Percentiles rank a stretch among this genome's conserved stretches.
Conservation (phyloP, 2,113 vertebrate genomes). For the Taurulus bubalis region DNA sequence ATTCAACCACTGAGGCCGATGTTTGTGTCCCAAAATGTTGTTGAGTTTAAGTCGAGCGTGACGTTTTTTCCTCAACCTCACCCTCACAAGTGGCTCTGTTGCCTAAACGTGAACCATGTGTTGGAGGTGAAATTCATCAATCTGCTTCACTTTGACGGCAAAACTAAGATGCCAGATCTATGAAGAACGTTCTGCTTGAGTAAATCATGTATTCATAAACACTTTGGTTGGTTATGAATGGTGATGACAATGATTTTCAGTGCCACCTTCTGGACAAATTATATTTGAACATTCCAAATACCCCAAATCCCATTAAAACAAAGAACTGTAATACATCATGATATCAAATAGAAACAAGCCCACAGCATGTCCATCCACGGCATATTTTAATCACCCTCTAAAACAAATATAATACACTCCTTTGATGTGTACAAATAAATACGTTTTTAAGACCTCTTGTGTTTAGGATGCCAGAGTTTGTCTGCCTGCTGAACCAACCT, state of each 20-base stretch:
- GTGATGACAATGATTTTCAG: neutral
- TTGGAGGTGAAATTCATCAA: neutral
- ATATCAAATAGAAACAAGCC: neutral
- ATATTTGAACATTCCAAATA: neutral
- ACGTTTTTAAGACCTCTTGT: constrained; percentile 26
- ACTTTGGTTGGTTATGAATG: too few species aligned
- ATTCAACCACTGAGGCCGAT: too few species aligned
- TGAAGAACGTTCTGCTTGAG: neutral
- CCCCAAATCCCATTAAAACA: neutral
- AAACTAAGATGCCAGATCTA: neutral
- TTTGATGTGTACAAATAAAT: constrained; percentile 38
- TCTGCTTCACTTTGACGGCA: neutral
- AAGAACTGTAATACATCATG: neutral
- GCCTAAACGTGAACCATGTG: neutral
- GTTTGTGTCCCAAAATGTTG: too few species aligned
- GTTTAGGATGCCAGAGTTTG: constrained; percentile 12
- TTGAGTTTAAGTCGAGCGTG: too few species aligned
- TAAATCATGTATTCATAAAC: neutral
- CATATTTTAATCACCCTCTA: constrained; percentile 27
- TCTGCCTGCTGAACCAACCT: constrained; percentile 31
- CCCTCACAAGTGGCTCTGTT: neutral
- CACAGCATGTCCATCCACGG: neutral
- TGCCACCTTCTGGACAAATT: neutral
- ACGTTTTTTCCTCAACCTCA: too few species aligned
- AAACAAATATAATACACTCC: constrained; percentile 11